Conservation (phyloP, 1,140 invertebrate genomes). For the Maniola jurtina region DNA sequence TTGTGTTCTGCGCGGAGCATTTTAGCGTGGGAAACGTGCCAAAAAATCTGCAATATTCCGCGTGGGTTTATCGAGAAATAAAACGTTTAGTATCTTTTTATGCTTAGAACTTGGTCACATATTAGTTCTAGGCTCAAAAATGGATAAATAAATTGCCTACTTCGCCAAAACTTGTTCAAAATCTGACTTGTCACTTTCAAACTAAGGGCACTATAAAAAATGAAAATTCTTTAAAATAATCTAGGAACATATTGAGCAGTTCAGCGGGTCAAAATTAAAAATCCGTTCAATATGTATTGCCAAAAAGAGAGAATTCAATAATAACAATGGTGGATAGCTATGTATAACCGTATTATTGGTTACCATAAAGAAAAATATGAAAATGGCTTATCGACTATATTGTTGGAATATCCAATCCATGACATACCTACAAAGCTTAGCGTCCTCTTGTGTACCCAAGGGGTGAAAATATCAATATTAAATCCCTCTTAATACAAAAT, state of each 20-base stretch:
- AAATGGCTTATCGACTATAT: neutral
- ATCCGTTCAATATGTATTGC: too few relatives aligned
- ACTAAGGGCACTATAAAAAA: too few relatives aligned
- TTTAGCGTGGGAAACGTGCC: conserved; percentile 19
- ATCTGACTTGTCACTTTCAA: too few relatives aligned
- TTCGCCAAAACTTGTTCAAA: too few relatives aligned
- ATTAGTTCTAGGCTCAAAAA: neutral
- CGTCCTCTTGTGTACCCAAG: neutral
- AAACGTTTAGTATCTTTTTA: conserved; percentile 20
- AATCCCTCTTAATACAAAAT: neutral
- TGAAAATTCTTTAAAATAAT: too few relatives aligned
- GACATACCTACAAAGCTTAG: neutral
- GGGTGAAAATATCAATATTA: neutral
- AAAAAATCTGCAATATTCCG: conserved; percentile 27
- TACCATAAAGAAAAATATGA: neutral
- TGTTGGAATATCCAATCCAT: neutral
- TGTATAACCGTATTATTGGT: too few relatives aligned
- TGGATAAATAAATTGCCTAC: too few relatives aligned
- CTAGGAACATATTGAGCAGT: too few relatives aligned
- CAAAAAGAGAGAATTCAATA: too few relatives aligned
- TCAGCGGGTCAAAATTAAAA: too few relatives aligned
- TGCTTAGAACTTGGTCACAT: neutral
- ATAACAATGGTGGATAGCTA: too few relatives aligned
- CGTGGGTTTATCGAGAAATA: conserved; percentile 22
- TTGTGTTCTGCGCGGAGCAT: conserved; percentile 19